phyloP scores from a whole-genome alignment of 2,113 vertebrate genomes.

The Hippocampus abdominalis region DNA sequence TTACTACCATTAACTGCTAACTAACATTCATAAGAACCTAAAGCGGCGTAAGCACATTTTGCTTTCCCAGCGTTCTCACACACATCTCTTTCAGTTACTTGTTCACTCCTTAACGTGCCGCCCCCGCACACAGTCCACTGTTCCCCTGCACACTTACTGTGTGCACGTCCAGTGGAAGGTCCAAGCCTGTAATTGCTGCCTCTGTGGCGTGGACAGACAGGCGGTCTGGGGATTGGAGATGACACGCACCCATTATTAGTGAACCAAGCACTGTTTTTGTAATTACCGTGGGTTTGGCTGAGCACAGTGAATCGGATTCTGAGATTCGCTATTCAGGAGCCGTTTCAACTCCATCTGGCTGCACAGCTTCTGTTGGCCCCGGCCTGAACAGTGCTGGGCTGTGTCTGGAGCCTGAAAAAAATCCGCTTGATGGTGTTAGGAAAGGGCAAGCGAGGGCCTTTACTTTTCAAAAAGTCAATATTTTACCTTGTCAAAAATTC shows the following conservation, averaged over 20 bases:
- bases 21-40: neutral
- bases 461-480: neutral
- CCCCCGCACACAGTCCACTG: conserved; percentile 35
- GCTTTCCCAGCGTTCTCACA: conserved; percentile 11
- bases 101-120: conserved; percentile 36
- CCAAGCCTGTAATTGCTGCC: conserved; percentile 69
- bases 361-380: conserved; percentile 58
- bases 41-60: conserved; percentile 6
- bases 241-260: conserved; percentile 74
- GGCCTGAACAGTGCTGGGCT: conserved; percentile 24
- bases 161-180: conserved; percentile 44
- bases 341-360: conserved; percentile 60
- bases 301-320: conserved; percentile 65
- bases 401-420: conserved; percentile 26
- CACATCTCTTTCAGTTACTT: conserved; percentile 32
- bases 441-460: conserved; percentile 14
- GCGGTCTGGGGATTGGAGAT: conserved; percentile 70
- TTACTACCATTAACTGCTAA: conserved; percentile 1
- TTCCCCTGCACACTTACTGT: conserved; percentile 42
- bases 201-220: conserved; percentile 67
- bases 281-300: conserved; percentile 72
- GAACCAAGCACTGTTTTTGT: conserved; percentile 76
- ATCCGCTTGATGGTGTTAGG: conserved; percentile 17
- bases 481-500: conserved; percentile 3
- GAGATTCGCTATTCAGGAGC: conserved; percentile 58